These are phyloP conservation scores for Valencia hispanica DNA, from an alignment of 2,797 vertebrate species.

Conservation along the genomic window DNA sequence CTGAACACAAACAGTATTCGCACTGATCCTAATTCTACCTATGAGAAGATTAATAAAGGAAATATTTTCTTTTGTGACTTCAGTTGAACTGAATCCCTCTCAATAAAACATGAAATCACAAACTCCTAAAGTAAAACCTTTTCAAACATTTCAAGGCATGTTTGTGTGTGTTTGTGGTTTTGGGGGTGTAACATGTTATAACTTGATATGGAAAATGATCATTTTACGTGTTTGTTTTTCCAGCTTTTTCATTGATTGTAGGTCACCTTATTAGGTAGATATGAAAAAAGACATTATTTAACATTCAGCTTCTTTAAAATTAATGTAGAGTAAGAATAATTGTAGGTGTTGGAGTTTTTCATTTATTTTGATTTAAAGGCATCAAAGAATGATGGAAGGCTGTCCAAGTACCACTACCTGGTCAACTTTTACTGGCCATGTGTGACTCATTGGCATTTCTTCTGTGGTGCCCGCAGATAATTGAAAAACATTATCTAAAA, in stretches of 20 bases:
- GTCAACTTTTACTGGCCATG: neutral
- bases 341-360: neutral
- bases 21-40: neutral
- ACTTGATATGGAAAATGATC: too few relatives aligned
- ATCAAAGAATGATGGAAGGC: neutral
- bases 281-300: neutral
- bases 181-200: neutral
- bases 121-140: neutral
- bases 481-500: neutral
- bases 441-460: neutral
- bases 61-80: neutral
- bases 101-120: neutral
- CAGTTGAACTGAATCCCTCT: constrained; percentile 3
- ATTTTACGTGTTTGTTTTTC: neutral
- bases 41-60: neutral
- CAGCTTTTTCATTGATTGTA: neutral
- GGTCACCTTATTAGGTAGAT: neutral
- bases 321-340: neutral
- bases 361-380: neutral
- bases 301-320: neutral
- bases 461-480: neutral
- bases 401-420: neutral
- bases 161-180: neutral
- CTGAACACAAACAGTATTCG: neutral
- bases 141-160: neutral